These are phyloP conservation scores for Edolisoma coerulescens DNA, from an alignment of 2,113 vertebrate genomes.

Conservation along the genomic window DNA sequence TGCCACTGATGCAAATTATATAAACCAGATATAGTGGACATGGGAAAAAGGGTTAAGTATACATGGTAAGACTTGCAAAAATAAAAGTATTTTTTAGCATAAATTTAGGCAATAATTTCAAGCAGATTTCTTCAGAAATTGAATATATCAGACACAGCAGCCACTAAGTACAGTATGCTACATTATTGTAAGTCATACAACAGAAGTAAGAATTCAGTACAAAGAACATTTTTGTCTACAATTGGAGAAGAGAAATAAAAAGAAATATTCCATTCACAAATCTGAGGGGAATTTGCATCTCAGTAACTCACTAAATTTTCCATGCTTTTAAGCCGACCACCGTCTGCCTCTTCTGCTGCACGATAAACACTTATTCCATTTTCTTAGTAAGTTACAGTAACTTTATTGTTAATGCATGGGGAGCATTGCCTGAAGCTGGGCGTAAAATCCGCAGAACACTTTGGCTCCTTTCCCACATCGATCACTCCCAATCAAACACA, in stretches of 20 bases:
- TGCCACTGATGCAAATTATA: neutral
- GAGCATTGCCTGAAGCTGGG: neutral
- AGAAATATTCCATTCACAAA: neutral
- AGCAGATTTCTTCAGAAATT: neutral
- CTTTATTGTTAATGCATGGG: neutral
- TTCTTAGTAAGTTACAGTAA: neutral
- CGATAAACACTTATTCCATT: neutral
- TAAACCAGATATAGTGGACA: neutral
- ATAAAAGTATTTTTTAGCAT: neutral
- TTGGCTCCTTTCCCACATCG: neutral
- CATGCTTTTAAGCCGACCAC: neutral
- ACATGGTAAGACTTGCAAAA: neutral
- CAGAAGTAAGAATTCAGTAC: neutral
- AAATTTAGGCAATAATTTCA: neutral
- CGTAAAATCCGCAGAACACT: neutral
- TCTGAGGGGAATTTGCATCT: neutral
- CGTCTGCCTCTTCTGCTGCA: neutral
- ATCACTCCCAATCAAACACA: neutral
- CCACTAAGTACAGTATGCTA: neutral
- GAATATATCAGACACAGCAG: neutral
- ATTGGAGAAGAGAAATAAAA: neutral
- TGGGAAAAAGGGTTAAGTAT: neutral
- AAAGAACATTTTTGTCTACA: neutral
- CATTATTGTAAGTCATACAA: neutral
- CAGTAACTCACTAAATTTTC: neutral